Conservation (phyloP, 2,888 invertebrate species). For the Ariolimax columbianus region DNA sequence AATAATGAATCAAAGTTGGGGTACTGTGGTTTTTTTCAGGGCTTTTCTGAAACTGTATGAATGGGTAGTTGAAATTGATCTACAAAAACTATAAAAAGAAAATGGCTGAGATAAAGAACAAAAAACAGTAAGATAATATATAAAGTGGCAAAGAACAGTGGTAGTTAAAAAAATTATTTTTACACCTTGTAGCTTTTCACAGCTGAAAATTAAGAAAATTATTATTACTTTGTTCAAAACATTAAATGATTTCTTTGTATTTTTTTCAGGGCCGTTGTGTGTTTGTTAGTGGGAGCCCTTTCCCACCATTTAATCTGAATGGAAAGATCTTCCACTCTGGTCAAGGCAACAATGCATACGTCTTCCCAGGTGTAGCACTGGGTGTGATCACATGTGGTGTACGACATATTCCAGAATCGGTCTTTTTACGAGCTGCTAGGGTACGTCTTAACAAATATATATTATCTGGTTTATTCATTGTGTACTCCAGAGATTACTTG, state of each 20-base stretch:
- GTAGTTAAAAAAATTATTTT: no score
- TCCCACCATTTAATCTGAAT: constrained; percentile 88
- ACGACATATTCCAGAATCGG: constrained; percentile 93
- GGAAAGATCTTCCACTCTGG: constrained; percentile 92
- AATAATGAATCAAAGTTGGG: no score
- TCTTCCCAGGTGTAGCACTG: constrained; percentile 91
- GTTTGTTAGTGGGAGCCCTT: constrained; percentile 97
- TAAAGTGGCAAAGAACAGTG: no score
- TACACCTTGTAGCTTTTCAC: no score
- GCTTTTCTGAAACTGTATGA: no score
- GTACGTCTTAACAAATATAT: constrained; percentile 81
- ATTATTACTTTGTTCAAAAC: no score
- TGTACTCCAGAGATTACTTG: background rate
- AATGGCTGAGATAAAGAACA: no score
- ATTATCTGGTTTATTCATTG: background rate
- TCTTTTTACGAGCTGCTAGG: constrained; percentile 96
- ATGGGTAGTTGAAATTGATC: no score
- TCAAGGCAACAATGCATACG: constrained; percentile 85
- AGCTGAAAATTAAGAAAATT: background rate
- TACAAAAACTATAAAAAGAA: no score
- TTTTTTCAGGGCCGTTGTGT: constrained; percentile 90
- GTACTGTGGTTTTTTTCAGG: no score
- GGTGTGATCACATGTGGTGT: constrained; percentile 95
- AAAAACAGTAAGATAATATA: no score
- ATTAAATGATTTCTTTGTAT: background rate